Percentiles rank a stretch among this genome's conserved stretches.
phyloP scores from a whole-genome alignment of 2,888 invertebrate species.

The Drosophila borealis region DNA sequence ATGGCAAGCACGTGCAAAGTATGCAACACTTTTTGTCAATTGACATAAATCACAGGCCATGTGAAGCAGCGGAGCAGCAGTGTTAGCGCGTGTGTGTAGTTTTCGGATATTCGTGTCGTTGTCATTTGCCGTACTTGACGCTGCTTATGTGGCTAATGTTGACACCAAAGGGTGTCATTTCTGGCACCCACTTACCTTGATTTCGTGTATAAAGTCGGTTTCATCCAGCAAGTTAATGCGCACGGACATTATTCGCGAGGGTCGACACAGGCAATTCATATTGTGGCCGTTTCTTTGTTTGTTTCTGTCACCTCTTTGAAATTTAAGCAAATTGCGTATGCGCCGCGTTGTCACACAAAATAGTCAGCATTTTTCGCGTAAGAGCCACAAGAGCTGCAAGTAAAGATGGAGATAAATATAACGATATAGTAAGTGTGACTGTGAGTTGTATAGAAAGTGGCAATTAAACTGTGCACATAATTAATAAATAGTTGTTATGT shows the following conservation, averaged over 20 bases:
- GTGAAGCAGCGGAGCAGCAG: not conserved
- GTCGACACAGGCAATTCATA: conserved; percentile 85
- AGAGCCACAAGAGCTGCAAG: conserved; percentile 27
- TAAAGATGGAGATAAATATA: conserved; percentile 23
- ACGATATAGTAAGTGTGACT: conserved; percentile 13
- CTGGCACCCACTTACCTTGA: conserved; percentile 88
- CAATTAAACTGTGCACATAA: conserved; percentile 71
- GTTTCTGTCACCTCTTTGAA: conserved; percentile 18
- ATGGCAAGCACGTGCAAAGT: conserved; percentile 72
- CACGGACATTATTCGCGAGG: conserved; percentile 85
- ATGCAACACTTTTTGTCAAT: conserved; percentile 75
- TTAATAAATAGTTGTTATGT: conserved; percentile 62
- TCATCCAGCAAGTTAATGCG: conserved; percentile 96
- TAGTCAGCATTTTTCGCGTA: conserved; percentile 53
- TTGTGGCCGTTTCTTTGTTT: conserved; percentile 36
- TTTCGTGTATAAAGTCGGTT: conserved; percentile 94
- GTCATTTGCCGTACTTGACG: conserved; percentile 18
- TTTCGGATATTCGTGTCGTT: conserved; percentile 15
- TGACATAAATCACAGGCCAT: conserved; percentile 60
- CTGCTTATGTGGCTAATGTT: conserved; percentile 59
- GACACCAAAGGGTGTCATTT: conserved; percentile 39
- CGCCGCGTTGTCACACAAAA: conserved; percentile 41
- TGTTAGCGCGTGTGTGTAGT: not conserved
- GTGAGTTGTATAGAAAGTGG: conserved; percentile 59
- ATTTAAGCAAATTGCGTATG: conserved; percentile 56